A percentile compares a stretch with the other conserved stretches of the same genome.
Evolutionary conservation across 1,140 invertebrate species (phyloP).

Genomic region (Drosophila sulfurigaster): DNA sequence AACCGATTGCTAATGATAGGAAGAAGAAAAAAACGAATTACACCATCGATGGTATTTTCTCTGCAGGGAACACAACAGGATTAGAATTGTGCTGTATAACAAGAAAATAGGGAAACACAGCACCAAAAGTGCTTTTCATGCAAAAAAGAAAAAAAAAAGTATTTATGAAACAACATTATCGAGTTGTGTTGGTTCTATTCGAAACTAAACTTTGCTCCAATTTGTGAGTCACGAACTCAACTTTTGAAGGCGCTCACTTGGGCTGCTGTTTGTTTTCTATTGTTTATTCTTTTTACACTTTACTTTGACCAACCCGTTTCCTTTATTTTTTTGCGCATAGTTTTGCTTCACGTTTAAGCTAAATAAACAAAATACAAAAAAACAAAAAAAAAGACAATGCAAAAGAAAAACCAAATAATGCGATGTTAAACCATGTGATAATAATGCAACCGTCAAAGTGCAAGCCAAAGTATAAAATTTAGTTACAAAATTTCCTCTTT

Average conservation of each 20-base stretch:
- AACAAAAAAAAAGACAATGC: constrained; percentile 26
- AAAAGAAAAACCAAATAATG: constrained; percentile 57
- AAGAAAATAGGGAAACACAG: not conserved
- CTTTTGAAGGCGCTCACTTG: constrained; percentile 11
- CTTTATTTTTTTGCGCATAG: constrained; percentile 58
- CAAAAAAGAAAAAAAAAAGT: constrained; percentile 32
- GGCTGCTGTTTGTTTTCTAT: constrained; percentile 13
- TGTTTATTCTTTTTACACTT: constrained; percentile 24
- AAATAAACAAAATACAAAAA: constrained; percentile 34
- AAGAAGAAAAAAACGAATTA: not conserved
- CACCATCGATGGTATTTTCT: not conserved
- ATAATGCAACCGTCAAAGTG: constrained; percentile 76
- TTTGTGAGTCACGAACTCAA: constrained; percentile 22
- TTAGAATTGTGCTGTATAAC: not conserved
- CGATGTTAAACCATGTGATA: constrained; percentile 65
- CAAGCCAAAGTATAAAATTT: constrained; percentile 80
- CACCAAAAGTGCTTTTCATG: constrained; percentile 70
- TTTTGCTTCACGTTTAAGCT: constrained; percentile 72
- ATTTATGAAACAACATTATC: not conserved
- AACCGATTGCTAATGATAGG: not conserved
- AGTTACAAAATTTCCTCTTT: constrained; percentile 85
- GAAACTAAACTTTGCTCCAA: constrained; percentile 12
- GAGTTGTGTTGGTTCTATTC: constrained; percentile 1
- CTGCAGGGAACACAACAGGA: not conserved
- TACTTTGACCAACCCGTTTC: constrained; percentile 19